Evolutionary conservation across 2,113 vertebrate genomes (phyloP).

Genomic region (Deroptyus accipitrinus): DNA sequence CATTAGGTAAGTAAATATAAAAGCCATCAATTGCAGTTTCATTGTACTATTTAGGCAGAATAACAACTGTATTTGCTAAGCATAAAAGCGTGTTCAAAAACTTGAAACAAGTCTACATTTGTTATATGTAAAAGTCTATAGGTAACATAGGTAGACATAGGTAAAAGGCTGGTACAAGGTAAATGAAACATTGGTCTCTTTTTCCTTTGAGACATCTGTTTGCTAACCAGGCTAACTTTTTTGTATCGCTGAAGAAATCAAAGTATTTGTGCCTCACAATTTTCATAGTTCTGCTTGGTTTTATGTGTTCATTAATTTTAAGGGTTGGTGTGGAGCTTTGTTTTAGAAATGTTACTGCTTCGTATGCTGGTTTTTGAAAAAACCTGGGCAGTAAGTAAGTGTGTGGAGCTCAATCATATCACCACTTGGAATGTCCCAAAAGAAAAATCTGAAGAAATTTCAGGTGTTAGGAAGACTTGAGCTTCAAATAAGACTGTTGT

Average conservation of each 20-base stretch:
- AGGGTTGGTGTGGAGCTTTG: neutral
- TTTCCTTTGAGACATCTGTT: neutral
- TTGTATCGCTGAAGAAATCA: neutral
- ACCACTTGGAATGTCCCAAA: neutral
- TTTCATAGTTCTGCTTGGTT: neutral
- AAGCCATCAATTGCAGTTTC: neutral
- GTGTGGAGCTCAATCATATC: neutral
- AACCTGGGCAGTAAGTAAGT: neutral
- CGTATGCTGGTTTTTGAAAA: neutral
- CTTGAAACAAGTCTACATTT: neutral
- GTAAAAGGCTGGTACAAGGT: neutral
- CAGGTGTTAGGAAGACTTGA: neutral
- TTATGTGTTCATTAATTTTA: neutral
- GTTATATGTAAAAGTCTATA: neutral
- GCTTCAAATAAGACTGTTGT: neutral
- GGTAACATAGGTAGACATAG: neutral
- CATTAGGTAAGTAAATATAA: constrained; percentile 79
- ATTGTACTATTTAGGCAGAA: neutral
- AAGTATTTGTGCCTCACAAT: neutral
- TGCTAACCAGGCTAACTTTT: neutral
- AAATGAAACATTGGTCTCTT: neutral
- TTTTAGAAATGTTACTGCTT: neutral
- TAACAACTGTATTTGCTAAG: neutral
- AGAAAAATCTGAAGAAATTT: neutral
- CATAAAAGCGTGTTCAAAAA: neutral